These are phyloP conservation scores for Drosophila kepulauana DNA, from an alignment of 1,140 invertebrate species.

Conservation along the genomic window DNA sequence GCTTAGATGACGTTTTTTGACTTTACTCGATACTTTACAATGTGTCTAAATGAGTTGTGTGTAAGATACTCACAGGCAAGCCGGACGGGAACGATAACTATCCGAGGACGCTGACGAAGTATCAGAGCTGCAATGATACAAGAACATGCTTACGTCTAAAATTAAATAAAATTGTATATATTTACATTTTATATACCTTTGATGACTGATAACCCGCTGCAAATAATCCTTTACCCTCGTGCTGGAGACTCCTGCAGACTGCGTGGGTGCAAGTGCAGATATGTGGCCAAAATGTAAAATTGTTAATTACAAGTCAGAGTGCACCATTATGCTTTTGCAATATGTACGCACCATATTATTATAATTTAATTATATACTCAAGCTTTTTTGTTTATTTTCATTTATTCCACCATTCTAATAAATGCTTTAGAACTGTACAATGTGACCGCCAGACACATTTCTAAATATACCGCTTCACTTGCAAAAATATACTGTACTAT, in stretches of 20 bases:
- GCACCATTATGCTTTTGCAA: not conserved
- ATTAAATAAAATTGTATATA: not conserved
- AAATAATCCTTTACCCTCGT: constrained; percentile 35
- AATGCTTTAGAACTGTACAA: not conserved
- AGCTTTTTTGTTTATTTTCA: not conserved
- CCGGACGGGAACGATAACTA: constrained; percentile 31
- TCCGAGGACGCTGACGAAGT: constrained; percentile 23
- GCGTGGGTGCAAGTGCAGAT: not conserved
- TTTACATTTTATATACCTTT: constrained; percentile 22
- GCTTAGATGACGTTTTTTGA: constrained; percentile 9
- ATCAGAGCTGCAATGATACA: constrained; percentile 16
- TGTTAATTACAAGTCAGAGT: not conserved
- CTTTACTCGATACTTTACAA: constrained; percentile 14
- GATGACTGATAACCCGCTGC: constrained; percentile 7
- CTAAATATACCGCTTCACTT: not conserved
- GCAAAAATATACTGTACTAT: not conserved
- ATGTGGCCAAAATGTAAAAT: not conserved
- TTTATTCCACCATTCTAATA: not conserved
- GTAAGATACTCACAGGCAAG: constrained; percentile 34
- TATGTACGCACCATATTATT: constrained; percentile 29
- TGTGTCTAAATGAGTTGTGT: not conserved
- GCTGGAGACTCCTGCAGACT: constrained; percentile 18
- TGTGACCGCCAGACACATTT: not conserved
- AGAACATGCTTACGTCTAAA: not conserved
- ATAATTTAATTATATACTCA: not conserved